Conservation (phyloP, 2,113 vertebrate species). For the Numida meleagris region DNA sequence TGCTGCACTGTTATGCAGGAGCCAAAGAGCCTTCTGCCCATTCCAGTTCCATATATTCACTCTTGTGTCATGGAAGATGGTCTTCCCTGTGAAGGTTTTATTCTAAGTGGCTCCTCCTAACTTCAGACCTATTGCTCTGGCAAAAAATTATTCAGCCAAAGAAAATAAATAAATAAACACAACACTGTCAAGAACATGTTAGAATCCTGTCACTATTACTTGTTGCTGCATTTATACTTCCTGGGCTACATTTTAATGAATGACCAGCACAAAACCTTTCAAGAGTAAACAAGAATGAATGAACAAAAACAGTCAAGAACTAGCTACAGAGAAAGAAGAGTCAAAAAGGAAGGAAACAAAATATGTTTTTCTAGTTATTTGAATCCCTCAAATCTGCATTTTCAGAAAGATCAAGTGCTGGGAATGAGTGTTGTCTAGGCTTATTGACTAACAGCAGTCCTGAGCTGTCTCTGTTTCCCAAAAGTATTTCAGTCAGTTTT, state of each 20-base stretch:
- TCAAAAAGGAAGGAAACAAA: background rate
- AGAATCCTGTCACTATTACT: background rate
- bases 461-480: background rate
- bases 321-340: background rate
- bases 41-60: background rate
- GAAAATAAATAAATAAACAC: background rate
- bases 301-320: background rate
- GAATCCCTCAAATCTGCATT: background rate
- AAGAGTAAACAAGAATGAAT: background rate
- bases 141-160: background rate
- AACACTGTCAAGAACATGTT: background rate
- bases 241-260: background rate
- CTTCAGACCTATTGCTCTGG: background rate
- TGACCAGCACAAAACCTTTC: background rate
- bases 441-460: background rate
- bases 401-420: background rate
- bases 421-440: fast-evolving
- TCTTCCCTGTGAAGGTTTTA: background rate
- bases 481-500: background rate
- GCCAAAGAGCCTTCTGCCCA: background rate
- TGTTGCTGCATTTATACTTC: background rate
- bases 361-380: background rate
- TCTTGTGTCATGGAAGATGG: background rate
- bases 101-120: background rate
- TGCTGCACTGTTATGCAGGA: background rate